These are phyloP conservation scores for Chrysocyon brachyurus DNA, from an alignment of 2,797 vertebrate genomes.

Conservation along the genomic window DNA sequence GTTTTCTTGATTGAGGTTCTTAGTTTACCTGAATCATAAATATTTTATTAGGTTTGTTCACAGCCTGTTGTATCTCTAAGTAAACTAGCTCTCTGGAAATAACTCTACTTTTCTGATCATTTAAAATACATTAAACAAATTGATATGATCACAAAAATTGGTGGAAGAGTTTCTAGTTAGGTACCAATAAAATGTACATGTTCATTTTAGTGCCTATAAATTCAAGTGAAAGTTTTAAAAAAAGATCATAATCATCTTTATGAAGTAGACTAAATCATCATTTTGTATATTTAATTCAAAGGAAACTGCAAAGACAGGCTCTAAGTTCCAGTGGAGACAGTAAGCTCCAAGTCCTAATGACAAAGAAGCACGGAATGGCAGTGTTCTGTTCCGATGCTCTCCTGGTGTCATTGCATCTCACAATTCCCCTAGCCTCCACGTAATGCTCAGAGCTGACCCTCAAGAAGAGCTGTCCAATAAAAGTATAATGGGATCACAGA, in stretches of 20 bases:
- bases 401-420: background rate
- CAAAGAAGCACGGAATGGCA: background rate
- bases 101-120: background rate
- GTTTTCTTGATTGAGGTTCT: background rate
- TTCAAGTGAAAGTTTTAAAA: background rate
- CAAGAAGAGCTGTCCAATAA: background rate
- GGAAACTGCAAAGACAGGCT: background rate
- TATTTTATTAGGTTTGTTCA: background rate
- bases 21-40: background rate
- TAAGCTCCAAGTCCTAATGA: background rate
- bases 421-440: background rate
- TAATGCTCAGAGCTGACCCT: background rate
- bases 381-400: background rate
- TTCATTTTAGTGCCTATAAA: constrained; percentile 31
- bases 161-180: background rate
- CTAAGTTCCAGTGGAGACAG: background rate
- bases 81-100: background rate
- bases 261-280: constrained; percentile 18
- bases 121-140: constrained; percentile 24
- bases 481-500: background rate
- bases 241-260: background rate
- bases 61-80: background rate
- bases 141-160: constrained; percentile 1
- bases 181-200: background rate
- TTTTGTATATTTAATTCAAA: background rate